Conservation (phyloP, 2,888 invertebrate genomes). For the Sarcophaga variegata region DNA sequence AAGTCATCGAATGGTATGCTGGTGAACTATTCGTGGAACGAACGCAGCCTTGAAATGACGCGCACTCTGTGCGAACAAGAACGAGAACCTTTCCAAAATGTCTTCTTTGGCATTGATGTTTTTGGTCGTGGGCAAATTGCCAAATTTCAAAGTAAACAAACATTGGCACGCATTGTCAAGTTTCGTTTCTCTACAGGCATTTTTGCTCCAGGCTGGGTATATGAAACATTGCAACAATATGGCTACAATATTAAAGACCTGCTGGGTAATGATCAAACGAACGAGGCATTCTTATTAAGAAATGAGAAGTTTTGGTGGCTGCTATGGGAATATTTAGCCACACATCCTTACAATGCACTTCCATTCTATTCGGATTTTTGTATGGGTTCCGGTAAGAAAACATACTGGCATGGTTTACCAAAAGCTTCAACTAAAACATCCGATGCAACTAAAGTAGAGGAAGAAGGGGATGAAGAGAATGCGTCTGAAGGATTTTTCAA, state of each 20-base stretch:
- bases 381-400: slow-evolving; percentile 86
- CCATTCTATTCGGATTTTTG: slow-evolving; percentile 91
- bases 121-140: slow-evolving; percentile 97
- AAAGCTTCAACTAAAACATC: slow-evolving; percentile 26
- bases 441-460: neutral
- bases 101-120: slow-evolving; percentile 96
- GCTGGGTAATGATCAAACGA: slow-evolving; percentile 75
- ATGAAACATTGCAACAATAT: slow-evolving; percentile 85
- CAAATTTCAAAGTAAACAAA: slow-evolving; percentile 90
- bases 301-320: slow-evolving; percentile 90
- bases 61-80: slow-evolving; percentile 81
- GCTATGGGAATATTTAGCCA: slow-evolving; percentile 87
- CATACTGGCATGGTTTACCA: slow-evolving; percentile 65
- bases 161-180: slow-evolving; percentile 85
- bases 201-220: slow-evolving; percentile 98
- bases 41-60: slow-evolving; percentile 84
- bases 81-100: slow-evolving; percentile 84
- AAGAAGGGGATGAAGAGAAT: slow-evolving; percentile 9
- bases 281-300: slow-evolving; percentile 83
- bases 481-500: slow-evolving; percentile 83
- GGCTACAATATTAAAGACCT: slow-evolving; percentile 75
- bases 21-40: slow-evolving; percentile 95
- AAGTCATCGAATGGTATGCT: slow-evolving; percentile 94
- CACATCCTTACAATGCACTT: slow-evolving; percentile 85
- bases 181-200: slow-evolving; percentile 92